phyloP scores from a whole-genome alignment of 2,888 invertebrate genomes.

The Cantharis nigra region DNA sequence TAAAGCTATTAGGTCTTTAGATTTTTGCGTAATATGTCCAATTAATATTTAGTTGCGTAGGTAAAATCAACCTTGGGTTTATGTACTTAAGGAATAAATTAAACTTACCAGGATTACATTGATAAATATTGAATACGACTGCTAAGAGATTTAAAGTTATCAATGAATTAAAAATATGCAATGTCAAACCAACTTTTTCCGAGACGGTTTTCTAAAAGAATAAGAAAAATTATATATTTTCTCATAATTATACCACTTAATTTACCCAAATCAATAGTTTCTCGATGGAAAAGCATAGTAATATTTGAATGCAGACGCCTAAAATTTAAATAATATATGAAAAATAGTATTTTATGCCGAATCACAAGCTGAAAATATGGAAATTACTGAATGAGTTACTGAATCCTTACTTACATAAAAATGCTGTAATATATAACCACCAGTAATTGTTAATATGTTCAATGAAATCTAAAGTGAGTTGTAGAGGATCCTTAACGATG shows the following conservation, averaged over 20 bases:
- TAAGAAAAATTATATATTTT: background rate
- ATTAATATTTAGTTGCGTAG: too few species aligned
- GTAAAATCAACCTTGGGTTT: too few species aligned
- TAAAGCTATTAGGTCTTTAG: too few species aligned
- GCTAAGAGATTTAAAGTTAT: background rate
- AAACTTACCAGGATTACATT: background rate
- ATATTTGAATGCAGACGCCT: background rate
- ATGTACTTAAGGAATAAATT: too few species aligned
- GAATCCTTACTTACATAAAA: background rate
- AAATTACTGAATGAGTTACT: too few species aligned
- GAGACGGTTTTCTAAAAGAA: background rate
- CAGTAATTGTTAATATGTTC: background rate
- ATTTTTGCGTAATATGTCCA: too few species aligned
- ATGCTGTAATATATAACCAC: background rate
- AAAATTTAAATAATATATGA: too few species aligned
- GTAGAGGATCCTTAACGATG: slow-evolving; percentile 1
- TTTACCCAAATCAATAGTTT: slow-evolving; percentile 1
- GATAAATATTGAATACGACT: background rate
- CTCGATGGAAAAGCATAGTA: background rate
- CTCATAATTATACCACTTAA: background rate
- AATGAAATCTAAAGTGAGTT: background rate
- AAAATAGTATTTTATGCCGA: too few species aligned
- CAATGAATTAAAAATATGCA: background rate
- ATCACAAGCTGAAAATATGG: too few species aligned
- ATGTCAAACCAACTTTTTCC: background rate